Base-by-base conservation (phyloP, 92 coral and sea anemone species). In the Umimayanthus kanabou region DNA sequence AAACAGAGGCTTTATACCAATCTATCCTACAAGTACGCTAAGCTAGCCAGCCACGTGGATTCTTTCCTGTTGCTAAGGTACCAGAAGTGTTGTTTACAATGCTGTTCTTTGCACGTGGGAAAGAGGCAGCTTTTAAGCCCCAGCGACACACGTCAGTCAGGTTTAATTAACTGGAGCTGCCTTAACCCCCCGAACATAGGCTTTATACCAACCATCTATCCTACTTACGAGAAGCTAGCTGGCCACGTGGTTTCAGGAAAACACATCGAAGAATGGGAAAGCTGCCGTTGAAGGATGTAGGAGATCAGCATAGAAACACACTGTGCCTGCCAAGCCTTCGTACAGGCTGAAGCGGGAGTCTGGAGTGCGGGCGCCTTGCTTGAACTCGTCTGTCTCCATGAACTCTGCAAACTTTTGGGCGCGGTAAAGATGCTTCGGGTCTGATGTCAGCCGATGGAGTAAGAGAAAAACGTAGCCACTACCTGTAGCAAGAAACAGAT, bases 271-370 rank as follows among this genome's bases (percentile, higher is more conserved):
- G 92, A 96, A 93, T 4, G 98, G 98, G 69, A 96, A 96, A 20
- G 93, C 91, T 1, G 98, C 98, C 72, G 80, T 77, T 5, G 90
- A 90, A 39, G 98, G 96, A 14, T 84, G 90, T 14, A 96, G 75
- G 42, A 96, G 93, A 79, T 96, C 98, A 7, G 92, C 79, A 66
- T 93, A 91, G 85, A 89, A 96, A 67, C 98, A 96, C 39, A 92
- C 95, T 2, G 98, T 96, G 26, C 98, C 98, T n/a, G 98, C 95
- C 33, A 93, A 88, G 0, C 98, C 98, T 90, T 96, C 98, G 76
- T 89, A 96, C 81, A 96, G 88, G 79, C 98, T 96, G 94, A 83
- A 95, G 8, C 98, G 98, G 14, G 96, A 88, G 90, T 96, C 98
- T 40, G 98, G 98, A 39, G 93, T 96, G 45, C 95, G 90, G 25